Evolutionary conservation across 2,797 vertebrate genomes (phyloP).

Genomic region (Harpagifer antarcticus): DNA sequence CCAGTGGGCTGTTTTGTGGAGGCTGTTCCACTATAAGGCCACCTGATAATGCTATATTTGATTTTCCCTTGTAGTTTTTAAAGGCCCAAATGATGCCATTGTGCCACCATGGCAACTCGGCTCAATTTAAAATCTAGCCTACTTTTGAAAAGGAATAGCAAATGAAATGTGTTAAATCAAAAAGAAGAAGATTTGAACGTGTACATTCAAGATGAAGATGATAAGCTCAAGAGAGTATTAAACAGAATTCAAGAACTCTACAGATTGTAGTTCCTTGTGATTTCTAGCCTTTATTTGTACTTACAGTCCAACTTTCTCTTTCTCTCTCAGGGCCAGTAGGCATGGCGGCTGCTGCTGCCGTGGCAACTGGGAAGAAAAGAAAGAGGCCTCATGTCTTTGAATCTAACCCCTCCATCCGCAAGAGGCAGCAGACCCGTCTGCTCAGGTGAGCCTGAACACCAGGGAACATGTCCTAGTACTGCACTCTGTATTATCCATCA

Average conservation of each 20-base stretch:
- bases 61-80: neutral
- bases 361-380: conserved; percentile 97
- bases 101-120: neutral
- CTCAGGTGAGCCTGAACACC: conserved; percentile 88
- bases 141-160: neutral
- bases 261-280: neutral
- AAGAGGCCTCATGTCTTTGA: conserved; percentile 98
- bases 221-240: neutral
- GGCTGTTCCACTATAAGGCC: neutral
- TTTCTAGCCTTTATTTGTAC: neutral
- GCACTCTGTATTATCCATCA: neutral
- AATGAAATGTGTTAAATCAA: neutral
- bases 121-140: neutral
- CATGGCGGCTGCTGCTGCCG: conserved; percentile 97
- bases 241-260: neutral
- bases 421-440: conserved; percentile 97
- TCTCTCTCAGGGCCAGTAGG: conserved; percentile 92
- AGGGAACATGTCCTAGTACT: neutral
- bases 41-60: neutral
- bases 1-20: conserved; percentile 12
- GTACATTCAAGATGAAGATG: neutral
- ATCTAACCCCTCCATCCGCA: conserved; percentile 98
- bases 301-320: conserved; percentile 9
- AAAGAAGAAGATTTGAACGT: neutral
- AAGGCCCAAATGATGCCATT: neutral